phyloP scores from a whole-genome alignment of 2,888 invertebrate genomes.

The Poecilus cupreus region DNA sequence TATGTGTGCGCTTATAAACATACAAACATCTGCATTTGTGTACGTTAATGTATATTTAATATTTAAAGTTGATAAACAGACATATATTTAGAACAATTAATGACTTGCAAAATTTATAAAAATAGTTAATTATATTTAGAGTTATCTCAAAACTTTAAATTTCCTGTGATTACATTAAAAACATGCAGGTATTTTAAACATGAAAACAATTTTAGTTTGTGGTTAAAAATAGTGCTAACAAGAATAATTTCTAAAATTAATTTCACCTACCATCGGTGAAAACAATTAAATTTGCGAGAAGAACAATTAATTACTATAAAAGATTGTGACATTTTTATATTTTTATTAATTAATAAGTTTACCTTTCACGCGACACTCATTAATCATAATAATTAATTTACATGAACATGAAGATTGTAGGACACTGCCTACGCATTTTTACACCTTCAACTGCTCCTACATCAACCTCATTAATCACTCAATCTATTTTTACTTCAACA shows the following conservation, averaged over 20 bases:
- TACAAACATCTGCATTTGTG: neutral
- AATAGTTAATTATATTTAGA: neutral
- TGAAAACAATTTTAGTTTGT: no score
- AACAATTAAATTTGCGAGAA: no score
- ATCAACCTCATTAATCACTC: neutral
- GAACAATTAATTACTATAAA: neutral
- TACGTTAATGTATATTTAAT: neutral
- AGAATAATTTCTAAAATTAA: no score
- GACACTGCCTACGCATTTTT: neutral
- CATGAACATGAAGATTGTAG: neutral
- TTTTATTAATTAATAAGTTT: neutral
- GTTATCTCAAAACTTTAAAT: no score
- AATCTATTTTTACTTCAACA: neutral
- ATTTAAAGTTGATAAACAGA: neutral
- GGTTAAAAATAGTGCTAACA: no score
- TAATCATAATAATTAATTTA: neutral
- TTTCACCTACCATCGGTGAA: no score
- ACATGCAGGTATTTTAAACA: no score
- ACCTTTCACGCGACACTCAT: neutral
- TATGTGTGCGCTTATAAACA: no score
- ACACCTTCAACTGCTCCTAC: neutral
- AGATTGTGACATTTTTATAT: neutral
- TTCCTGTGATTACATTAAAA: no score
- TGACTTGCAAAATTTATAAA: neutral
- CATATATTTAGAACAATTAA: neutral